Base-by-base conservation (phyloP, 2,888 invertebrate genomes). In the Ellobium chinense region DNA sequence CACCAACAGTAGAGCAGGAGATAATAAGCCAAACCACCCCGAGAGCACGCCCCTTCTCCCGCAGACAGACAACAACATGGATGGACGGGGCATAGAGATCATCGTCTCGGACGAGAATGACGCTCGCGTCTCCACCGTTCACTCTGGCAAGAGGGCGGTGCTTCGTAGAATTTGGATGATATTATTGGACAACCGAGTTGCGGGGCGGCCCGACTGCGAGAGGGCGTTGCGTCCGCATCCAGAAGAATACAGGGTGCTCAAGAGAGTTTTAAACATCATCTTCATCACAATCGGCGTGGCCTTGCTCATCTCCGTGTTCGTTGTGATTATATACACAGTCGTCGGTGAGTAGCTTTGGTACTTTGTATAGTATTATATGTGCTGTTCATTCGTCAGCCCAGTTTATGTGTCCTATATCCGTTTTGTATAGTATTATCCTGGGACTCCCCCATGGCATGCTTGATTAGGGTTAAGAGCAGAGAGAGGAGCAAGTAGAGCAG, bases 271-370 rank as follows among this genome's bases (percentile, higher is more conserved):
- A 18, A 91, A 91, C 85, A 89, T 90, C 68, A 83, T 88, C n/a
- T 91, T 91, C 82, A 81, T 91, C 31, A 88, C 88, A 7, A 88
- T 91, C 12, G 91, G 91, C 36, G 86, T 89, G 62, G 86, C 87
- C 29, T 85, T 91, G 46, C 86, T 91, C 24, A 78, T 90, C 21
- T 87, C 90, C 5, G 91, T 91, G 66, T 83, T 91, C 70, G 86
- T 89, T 62, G 91, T 91, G 73, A 89, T 91, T 76, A 86, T 90
- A 46, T 91, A 90, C 82, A 89, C 91, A 4, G 81, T 87, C 68
- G 84, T 90, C 66, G 87, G 91, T 90, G 76, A 88, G 90, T 88
- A 68, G n/a, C n/a, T n/a, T n/a, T n/a, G n/a, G n/a, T n/a, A n/a
- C n/a, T n/a, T n/a, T n/a, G n/a, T n/a, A n/a, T n/a, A n/a, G n/a